Evolutionary conservation across 2,113 vertebrate species (phyloP).

Genomic region (Oreotrochilus melanogaster): DNA sequence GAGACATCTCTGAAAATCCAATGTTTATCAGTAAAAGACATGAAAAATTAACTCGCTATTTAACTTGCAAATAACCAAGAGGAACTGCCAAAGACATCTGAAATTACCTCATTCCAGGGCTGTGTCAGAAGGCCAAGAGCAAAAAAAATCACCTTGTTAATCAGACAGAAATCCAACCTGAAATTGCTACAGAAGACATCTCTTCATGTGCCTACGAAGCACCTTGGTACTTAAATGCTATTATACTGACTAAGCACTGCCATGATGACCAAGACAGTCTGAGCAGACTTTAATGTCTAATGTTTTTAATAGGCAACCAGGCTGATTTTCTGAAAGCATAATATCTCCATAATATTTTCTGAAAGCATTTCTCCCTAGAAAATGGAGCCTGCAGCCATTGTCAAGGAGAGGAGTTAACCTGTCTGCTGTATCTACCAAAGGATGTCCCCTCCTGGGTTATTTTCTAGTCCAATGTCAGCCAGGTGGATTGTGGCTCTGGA

Average conservation of each 20-base stretch:
- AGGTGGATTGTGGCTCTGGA: neutral
- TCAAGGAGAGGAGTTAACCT: neutral
- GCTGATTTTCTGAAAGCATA: neutral
- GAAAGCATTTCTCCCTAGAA: neutral
- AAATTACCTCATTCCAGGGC: neutral
- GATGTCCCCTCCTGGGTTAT: neutral
- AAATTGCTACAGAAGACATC: neutral
- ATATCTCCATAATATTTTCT: neutral
- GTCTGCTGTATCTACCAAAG: neutral
- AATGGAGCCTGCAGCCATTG: neutral
- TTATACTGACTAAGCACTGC: neutral
- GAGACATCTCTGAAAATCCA: neutral
- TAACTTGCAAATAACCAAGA: neutral
- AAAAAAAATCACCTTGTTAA: neutral
- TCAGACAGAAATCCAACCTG: neutral
- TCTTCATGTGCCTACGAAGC: neutral
- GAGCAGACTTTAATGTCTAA: neutral
- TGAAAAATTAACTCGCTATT: conserved; percentile 2
- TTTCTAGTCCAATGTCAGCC: neutral
- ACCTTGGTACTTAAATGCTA: neutral
- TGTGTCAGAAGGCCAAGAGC: neutral
- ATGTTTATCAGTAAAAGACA: neutral
- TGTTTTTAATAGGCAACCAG: neutral
- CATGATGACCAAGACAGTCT: neutral
- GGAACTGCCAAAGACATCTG: neutral